These are phyloP conservation scores for Anoplophora glabripennis DNA, from an alignment of 1,140 invertebrate species.

Conservation along the genomic window DNA sequence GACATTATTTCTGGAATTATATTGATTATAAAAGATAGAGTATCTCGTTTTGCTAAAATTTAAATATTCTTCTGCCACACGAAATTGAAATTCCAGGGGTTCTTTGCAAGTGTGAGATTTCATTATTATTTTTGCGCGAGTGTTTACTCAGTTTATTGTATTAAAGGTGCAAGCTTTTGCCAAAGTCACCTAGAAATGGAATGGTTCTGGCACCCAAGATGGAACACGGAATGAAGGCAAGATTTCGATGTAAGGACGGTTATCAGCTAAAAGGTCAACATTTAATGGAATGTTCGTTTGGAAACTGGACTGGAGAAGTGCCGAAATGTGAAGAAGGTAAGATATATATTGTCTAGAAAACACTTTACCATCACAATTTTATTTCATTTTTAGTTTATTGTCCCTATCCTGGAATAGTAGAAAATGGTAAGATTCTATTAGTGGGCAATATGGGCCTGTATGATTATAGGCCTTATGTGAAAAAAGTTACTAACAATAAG, in stretches of 20 bases:
- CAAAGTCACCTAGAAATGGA: conserved; percentile 82
- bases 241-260: conserved; percentile 90
- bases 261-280: conserved; percentile 72
- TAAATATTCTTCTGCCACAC: too few species aligned
- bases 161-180: conserved; percentile 79
- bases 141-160: background rate
- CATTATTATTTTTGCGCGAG: too few species aligned
- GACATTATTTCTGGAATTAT: too few species aligned
- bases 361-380: background rate
- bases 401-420: conserved; percentile 87
- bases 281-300: conserved; percentile 83
- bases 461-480: conserved; percentile 94
- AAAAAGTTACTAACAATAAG: conserved; percentile 86
- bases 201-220: conserved; percentile 95
- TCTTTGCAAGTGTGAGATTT: too few species aligned
- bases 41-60: too few species aligned
- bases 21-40: too few species aligned
- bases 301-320: conserved; percentile 86
- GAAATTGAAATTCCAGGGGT: too few species aligned
- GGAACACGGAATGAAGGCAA: conserved; percentile 89
- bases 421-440: conserved; percentile 87
- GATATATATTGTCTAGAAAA: too few species aligned
- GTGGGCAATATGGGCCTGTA: conserved; percentile 97
- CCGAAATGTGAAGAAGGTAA: conserved; percentile 81
- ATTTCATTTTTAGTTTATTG: conserved; percentile 71